Conservation (phyloP, 53 echinoderm and acorn worm genomes). For the Apostichopus leukothele region DNA sequence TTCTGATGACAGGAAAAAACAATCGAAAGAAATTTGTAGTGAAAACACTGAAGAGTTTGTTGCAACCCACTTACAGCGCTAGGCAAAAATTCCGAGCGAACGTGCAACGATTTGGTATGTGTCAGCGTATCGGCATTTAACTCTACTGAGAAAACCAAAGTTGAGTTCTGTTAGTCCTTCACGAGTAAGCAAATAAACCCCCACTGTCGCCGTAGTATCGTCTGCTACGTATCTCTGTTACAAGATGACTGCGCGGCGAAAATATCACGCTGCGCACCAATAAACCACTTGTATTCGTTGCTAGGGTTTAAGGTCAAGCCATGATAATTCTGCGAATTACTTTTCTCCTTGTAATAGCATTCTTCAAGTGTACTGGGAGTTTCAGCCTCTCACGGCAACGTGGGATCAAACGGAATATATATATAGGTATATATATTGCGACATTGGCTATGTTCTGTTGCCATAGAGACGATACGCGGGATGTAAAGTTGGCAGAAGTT, state of each 20-base stretch:
- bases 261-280: slow-evolving; percentile 7
- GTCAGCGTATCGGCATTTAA: not conserved
- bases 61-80: not conserved
- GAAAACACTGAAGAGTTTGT: not conserved
- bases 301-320: slow-evolving; percentile 22
- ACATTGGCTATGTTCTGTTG: no score
- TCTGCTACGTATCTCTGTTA: not conserved
- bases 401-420: no score
- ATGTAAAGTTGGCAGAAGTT: no score
- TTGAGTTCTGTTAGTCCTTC: slow-evolving; percentile 1
- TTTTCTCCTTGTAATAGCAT: not conserved
- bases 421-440: no score
- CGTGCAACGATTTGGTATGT: slow-evolving; percentile 5
- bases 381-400: no score
- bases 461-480: no score
- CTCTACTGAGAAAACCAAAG: not conserved
- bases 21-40: not conserved
- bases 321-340: slow-evolving; percentile 15
- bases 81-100: not conserved
- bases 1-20: not conserved
- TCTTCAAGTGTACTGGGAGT: not conserved
- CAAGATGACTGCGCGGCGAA: not conserved
- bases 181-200: not conserved
- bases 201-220: not conserved
- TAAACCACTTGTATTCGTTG: slow-evolving; percentile 21